Evolutionary conservation across 1,140 invertebrate species (phyloP).

Genomic region (Nilaparvata lugens): DNA sequence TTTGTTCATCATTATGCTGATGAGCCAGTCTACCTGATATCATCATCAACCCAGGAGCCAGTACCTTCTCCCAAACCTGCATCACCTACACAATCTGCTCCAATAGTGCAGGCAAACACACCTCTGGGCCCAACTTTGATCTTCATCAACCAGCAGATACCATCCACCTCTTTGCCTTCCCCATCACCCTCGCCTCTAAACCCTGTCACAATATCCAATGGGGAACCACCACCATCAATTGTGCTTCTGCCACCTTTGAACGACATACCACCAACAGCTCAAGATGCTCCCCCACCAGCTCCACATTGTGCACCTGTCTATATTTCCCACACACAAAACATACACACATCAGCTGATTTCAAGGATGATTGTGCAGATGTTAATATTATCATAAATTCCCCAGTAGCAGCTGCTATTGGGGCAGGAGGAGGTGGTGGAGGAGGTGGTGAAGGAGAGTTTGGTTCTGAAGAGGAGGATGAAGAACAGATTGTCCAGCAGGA

Average conservation of each 20-base stretch:
- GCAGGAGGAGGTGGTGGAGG: slow-evolving; percentile 7
- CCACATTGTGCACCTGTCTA: slow-evolving; percentile 11
- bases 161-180: neutral
- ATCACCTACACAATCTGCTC: neutral
- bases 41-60: neutral
- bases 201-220: slow-evolving; percentile 8
- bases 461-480: slow-evolving; percentile 8
- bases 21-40: neutral
- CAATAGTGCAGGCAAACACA: neutral
- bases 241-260: slow-evolving; percentile 16
- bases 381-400: slow-evolving; percentile 18
- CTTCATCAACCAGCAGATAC: neutral
- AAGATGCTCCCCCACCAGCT: neutral
- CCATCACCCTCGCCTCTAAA: slow-evolving; percentile 14
- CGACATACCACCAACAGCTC: neutral
- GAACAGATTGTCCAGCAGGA: neutral
- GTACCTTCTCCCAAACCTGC: neutral
- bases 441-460: slow-evolving; percentile 2
- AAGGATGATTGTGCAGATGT: slow-evolving; percentile 11
- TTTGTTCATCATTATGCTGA: neutral
- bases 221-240: slow-evolving; percentile 24
- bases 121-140: slow-evolving; percentile 11
- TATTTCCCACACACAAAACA: neutral
- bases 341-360: slow-evolving; percentile 5
- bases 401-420: slow-evolving; percentile 1